A percentile compares a stretch with the other conserved stretches of the same genome.
Evolutionary conservation across 1,140 invertebrate genomes (phyloP).

Genomic region (Eriocheir sinensis): DNA sequence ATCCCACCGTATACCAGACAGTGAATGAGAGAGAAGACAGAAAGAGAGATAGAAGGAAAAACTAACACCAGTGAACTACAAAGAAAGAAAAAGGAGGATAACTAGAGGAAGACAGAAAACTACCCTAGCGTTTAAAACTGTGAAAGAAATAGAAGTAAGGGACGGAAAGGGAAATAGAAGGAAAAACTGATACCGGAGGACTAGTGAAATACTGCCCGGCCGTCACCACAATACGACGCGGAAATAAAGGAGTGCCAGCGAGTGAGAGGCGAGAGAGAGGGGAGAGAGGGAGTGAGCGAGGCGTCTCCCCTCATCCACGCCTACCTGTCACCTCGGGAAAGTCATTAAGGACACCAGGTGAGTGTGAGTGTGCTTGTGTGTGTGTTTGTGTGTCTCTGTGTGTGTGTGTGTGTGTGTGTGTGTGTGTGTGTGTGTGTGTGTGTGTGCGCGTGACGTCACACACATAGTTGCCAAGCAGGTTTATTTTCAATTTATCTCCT

Average conservation of each 20-base stretch:
- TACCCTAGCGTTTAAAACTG: too few relatives aligned
- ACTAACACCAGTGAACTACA: neutral
- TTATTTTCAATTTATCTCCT: neutral
- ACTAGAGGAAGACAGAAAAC: too few relatives aligned
- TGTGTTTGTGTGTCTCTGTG: neutral
- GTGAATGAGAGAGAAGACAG: too few relatives aligned
- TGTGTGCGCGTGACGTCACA: neutral
- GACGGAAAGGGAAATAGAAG: too few relatives aligned
- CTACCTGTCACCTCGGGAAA: slow-evolving; percentile 1
- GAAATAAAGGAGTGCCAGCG: slow-evolving; percentile 2
- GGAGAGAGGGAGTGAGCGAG: neutral
- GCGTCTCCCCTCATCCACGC: neutral
- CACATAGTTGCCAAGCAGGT: neutral
- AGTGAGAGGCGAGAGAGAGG: neutral
- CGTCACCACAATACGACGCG: neutral
- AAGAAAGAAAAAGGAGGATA: neutral
- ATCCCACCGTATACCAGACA: too few relatives aligned
- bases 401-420: slow-evolving; percentile 22
- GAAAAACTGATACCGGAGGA: neutral
- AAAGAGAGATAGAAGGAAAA: neutral
- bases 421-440: slow-evolving; percentile 22
- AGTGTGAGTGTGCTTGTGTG: neutral
- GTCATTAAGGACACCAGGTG: neutral
- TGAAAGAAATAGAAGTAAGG: too few relatives aligned
- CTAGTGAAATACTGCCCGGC: neutral